Evolutionary conservation across 1,140 invertebrate genomes (phyloP), one percentile per base, ranked within the genome.

Genomic region (Lepidurus packardi): DNA sequence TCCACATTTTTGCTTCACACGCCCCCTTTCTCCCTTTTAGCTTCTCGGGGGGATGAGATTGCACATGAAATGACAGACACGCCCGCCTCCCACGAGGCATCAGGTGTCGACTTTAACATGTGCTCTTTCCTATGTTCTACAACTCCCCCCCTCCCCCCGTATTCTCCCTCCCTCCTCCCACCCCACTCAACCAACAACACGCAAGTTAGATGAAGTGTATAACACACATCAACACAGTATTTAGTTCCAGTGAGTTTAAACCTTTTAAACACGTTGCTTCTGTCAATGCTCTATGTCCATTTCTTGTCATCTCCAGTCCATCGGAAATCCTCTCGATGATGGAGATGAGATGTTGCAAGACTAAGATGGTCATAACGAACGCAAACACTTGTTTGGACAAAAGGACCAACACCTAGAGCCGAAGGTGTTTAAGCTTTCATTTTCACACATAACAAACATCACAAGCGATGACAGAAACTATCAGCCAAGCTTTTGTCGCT

Each of bases 31-130:
- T 65, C 53, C 53, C 53, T 65, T 21, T 65, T 7, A 65, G 53
- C 53, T 65, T 65, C 53, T 65, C 53, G 16, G 21, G 53, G 53
- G 53, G 53, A 65, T 65, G 53, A 65, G 53, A 65, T 65, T 65
- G 53, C 53, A 65, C 53, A 65, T 65, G 53, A 65, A 65, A 9
- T 65, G 53, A 4, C 53, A 65, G 7, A 21, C 53, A 65, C 7
- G 53, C 16, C 53, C 9, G 53, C 53, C 53, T 65, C 53, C 53
- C 53, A 21, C n/a, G 53, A 65, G 53, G 53, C 53, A 65, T 65
- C 53, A 65, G 53, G 53, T 65, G 53, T 65, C 53, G 53, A 65
- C 53, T 65, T 13, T 7, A 65, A 65, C 53, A 65, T 65, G 53
- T 65, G 53, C 9, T 9, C 53, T 65, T 16, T 65, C 13, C 13